phyloP scores from a whole-genome alignment of 37 sponge, comb jelly and placozoan genomes.

The Oscarella lobularis region DNA sequence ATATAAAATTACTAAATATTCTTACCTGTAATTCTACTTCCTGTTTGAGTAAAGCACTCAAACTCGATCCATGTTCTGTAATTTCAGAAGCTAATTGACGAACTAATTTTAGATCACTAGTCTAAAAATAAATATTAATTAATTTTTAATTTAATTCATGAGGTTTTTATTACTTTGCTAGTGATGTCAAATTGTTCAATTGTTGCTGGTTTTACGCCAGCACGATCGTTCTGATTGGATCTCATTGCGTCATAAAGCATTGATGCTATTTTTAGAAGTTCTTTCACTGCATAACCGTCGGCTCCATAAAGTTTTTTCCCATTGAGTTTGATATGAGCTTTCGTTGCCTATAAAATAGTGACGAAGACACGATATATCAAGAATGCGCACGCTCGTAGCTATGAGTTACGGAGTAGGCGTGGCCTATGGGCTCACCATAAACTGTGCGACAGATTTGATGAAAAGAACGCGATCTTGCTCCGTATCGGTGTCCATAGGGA shows the following conservation, averaged over 20 bases:
- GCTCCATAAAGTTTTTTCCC: constrained; percentile 90
- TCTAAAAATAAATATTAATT: too few relatives aligned
- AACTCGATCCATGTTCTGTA: constrained; percentile 72
- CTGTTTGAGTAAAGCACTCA: constrained; percentile 75
- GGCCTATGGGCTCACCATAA: constrained; percentile 42
- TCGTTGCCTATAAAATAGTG: constrained; percentile 62
- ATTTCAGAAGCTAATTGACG: constrained; percentile 91
- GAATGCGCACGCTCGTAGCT: too few relatives aligned
- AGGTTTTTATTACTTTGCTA: too few relatives aligned
- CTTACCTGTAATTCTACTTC: constrained; percentile 80
- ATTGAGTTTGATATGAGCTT: constrained; percentile 88
- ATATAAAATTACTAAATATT: too few relatives aligned
- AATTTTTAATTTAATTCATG: too few relatives aligned
- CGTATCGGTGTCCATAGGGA: constrained; percentile 81
- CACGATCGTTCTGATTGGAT: too few relatives aligned
- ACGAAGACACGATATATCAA: too few relatives aligned
- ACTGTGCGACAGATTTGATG: constrained; percentile 84
- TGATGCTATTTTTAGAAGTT: constrained; percentile 78
- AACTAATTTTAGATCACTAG: constrained; percentile 70
- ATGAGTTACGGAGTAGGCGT: too few relatives aligned
- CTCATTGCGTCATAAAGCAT: constrained; percentile 80
- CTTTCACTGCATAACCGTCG: constrained; percentile 98
- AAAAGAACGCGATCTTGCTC: constrained; percentile 94
- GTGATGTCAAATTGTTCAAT: too few relatives aligned
- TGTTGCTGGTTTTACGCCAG: too few relatives aligned